These are phyloP conservation scores for Drosophila engyochracea DNA, from an alignment of 2,888 invertebrate species.

Conservation along the genomic window DNA sequence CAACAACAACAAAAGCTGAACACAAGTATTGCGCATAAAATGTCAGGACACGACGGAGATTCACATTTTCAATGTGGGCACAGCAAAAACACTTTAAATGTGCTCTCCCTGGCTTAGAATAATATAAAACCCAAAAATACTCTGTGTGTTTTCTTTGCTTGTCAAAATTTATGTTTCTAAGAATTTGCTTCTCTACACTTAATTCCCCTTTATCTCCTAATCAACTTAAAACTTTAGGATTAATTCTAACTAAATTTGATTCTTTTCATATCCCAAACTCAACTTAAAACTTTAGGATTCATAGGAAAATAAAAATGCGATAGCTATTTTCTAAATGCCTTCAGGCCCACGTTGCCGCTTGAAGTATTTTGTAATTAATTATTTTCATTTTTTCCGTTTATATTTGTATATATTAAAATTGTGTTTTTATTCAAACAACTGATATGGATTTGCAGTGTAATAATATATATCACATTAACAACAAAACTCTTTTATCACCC, in stretches of 20 bases:
- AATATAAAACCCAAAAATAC: slow-evolving; percentile 1
- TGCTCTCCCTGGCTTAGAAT: neutral
- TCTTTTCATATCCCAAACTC: neutral
- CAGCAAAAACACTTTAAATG: slow-evolving; percentile 3
- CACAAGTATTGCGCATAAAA: slow-evolving; percentile 52
- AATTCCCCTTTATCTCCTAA: neutral
- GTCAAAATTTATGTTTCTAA: neutral
- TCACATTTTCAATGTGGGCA: slow-evolving; percentile 16
- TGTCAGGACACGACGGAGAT: slow-evolving; percentile 21
- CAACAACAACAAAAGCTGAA: slow-evolving; percentile 21
- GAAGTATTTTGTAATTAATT: neutral
- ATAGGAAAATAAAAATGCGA: neutral
- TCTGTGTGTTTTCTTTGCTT: neutral
- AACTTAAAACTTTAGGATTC: neutral
- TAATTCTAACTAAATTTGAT: neutral
- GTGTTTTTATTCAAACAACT: neutral
- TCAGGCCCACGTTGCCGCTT: neutral
- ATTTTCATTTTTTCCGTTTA: neutral
- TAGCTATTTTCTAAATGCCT: neutral
- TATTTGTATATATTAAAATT: neutral
- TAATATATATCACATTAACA: neutral
- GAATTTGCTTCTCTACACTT: neutral
- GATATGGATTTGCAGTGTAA: neutral
- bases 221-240: neutral
- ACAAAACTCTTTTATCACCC: fast-evolving